Evolutionary conservation across 2,888 invertebrate genomes (phyloP), one percentile per base, ranked within the genome.

Genomic region (Dascillus cervinus): DNA sequence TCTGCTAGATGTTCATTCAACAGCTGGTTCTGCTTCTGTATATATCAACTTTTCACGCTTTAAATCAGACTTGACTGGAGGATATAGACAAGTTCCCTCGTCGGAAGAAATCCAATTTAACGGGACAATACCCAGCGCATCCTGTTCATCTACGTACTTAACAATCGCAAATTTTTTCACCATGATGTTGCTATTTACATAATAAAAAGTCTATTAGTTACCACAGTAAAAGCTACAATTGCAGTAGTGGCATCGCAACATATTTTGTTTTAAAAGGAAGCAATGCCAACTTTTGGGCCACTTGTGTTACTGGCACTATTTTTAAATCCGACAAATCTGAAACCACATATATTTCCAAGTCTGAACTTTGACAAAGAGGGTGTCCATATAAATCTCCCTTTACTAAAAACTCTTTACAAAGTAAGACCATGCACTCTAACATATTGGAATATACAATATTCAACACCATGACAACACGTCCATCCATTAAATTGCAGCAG

Each of bases 321-420:
- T n/a, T n/a, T 14, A 23, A 24, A 23, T 30, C 30, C 5, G 24
- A 24, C 19, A 30, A 30, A 24, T 30, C 10, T 3, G 11, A 13
- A 15, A 30, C 30, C 10, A 11, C 11, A 20, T 15, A 10, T 3
- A 23, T 29, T 11, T 22, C n/a, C 9, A 23, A 23, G 5, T 29
- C 23, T 11, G 23, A 29, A 23, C 15, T 29, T 3, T 10, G 11
- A 23, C 29, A n/a, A n/a, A n/a, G n/a, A 29, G 28, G 28, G 8
- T 22, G 13, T 13, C 10, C 14, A 23, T 23, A 29, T 23, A 29
- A 23, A 22, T 29, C 23, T 23, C 17, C 23, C 15, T 21, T 29
- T 9, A 9, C 14, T 15, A 29, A 22, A 15, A 23, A 29, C 15
- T 29, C 17, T 8, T 10, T 29, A 14, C 29, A 22, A 11, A 29